Percentiles rank a stretch among this genome's conserved stretches.
Evolutionary conservation across 2,113 vertebrate species (phyloP).

Genomic region (Sporophila hypoxantha): DNA sequence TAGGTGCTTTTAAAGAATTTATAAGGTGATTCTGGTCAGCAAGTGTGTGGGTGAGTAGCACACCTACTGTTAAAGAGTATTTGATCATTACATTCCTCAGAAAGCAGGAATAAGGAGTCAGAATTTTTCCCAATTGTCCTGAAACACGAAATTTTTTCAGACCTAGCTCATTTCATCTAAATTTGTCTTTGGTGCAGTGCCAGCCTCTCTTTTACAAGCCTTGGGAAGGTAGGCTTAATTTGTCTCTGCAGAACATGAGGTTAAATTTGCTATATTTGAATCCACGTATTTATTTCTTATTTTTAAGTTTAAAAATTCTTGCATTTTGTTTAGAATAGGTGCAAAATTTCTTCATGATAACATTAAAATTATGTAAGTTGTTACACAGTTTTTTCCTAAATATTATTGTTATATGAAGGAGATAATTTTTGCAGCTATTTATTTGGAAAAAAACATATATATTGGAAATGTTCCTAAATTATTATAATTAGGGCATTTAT

Average conservation of each 20-base stretch:
- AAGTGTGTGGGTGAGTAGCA: not conserved
- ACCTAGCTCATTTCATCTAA: not conserved
- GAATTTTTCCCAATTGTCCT: not conserved
- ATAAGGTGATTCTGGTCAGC: not conserved
- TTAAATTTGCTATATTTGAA: not conserved
- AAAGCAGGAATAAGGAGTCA: not conserved
- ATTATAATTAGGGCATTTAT: slow-evolving; percentile 46
- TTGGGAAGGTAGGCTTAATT: not conserved
- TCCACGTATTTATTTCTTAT: not conserved
- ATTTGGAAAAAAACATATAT: not conserved
- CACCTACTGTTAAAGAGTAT: not conserved
- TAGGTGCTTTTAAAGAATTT: not conserved
- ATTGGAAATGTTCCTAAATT: slow-evolving; percentile 53
- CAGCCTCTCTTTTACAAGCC: not conserved
- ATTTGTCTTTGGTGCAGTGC: not conserved
- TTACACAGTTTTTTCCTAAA: not conserved
- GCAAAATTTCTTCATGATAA: not conserved
- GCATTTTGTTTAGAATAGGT: not conserved
- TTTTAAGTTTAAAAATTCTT: not conserved
- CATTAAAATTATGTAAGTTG: not conserved
- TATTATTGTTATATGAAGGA: not conserved
- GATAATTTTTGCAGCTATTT: not conserved
- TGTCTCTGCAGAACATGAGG: not conserved
- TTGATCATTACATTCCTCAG: not conserved
- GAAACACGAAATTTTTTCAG: not conserved